Base-by-base conservation (phyloP, 2,113 vertebrate genomes). In the Emydura subglobosa region DNA sequence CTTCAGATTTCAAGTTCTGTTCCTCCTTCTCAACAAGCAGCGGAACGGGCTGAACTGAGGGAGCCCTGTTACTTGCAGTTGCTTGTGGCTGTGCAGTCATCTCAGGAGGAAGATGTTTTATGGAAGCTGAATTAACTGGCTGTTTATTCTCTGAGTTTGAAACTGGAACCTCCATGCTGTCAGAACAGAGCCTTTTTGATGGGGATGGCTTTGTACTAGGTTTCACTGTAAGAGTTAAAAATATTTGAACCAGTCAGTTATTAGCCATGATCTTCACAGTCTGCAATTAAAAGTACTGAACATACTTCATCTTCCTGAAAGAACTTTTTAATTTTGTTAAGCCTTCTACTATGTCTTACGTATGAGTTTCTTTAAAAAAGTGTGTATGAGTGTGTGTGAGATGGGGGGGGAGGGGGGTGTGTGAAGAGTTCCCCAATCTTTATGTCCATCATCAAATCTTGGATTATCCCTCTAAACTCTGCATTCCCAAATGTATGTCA, bases 171-270 rank as follows among this genome's bases (percentile, higher is more conserved):
- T 98, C 96, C 13, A 83, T 91, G 90, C 98, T 98, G 59, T 97
- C 97, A 49, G 99, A 99, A 95, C 99, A 99, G 19, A 96, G 98
- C 49, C 99, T 98, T 96, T 99, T 99, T 12, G 99, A 99, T 29
- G 99, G 99, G 14, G 99, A 99, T 2, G 99, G 99, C 79, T 99
- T 99, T 85, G 98, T 97, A 79, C 98, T 97, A 27, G 98, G 94
- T 96, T 99, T 99, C 61, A 89, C 99, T 98, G 50, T 72, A 97
- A 8, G 91, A 47, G 86, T 84, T 79, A 79, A 95, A 81, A 95
- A 4, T 27, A 92, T 79, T 83, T 54, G 94, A 83, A 9, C 1
- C 82, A 89, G 88, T 94, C n/a, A 96, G 22, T 11, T 90, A 47
- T 27, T 12, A 47, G 42, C 42, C 22, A 44, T 47, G 6, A 78